Percentiles rank a stretch among this genome's conserved stretches.
phyloP scores from a whole-genome alignment of 2,113 vertebrate species.

The Myxocyprinus asiaticus region DNA sequence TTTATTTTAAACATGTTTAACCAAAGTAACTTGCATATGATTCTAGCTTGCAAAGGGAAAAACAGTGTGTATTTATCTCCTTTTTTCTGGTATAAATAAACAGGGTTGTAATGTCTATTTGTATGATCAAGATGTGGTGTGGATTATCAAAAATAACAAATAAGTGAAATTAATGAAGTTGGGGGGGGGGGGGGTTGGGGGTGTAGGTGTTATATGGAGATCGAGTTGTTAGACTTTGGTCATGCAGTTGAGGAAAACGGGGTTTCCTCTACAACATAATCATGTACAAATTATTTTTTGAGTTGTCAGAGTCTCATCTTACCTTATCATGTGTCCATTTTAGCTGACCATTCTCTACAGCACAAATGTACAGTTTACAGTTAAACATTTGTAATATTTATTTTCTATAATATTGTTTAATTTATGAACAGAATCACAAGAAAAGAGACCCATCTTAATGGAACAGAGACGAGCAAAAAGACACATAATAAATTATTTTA shows the following conservation, averaged over 20 bases:
- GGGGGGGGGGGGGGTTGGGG: no score
- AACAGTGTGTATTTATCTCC: neutral
- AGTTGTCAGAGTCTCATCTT: neutral
- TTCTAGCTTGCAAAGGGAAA: neutral
- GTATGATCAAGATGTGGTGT: no score
- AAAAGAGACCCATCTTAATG: neutral
- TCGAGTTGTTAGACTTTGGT: conserved; percentile 30
- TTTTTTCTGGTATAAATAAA: neutral
- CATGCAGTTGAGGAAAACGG: neutral
- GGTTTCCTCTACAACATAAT: no score
- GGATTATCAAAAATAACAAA: neutral
- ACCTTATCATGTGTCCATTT: neutral
- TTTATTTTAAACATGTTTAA: neutral
- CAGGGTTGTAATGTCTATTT: no score
- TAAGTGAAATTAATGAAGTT: no score
- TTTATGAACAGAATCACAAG: neutral
- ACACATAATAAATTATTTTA: no score
- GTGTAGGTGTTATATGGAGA: conserved; percentile 45
- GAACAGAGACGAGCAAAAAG: neutral
- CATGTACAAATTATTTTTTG: neutral
- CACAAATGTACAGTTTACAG: neutral
- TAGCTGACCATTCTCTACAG: neutral
- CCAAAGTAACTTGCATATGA: neutral
- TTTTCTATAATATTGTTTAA: neutral
- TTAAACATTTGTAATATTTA: neutral